A percentile compares a stretch with the other conserved stretches of the same genome.
Evolutionary conservation across 2,113 vertebrate species (phyloP).

Genomic region (Naja naja): DNA sequence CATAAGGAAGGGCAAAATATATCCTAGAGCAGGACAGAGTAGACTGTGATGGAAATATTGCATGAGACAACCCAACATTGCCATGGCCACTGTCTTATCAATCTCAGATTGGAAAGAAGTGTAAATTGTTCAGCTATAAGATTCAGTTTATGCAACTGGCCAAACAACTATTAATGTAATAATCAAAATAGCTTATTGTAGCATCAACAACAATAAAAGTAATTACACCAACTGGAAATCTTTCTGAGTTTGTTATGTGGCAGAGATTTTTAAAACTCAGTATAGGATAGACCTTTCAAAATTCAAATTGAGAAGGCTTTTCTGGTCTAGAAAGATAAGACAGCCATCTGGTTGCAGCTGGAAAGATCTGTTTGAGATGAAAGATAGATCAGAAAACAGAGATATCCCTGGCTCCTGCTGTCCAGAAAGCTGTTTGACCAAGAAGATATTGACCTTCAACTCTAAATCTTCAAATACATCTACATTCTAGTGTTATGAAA

Average conservation of each 20-base stretch:
- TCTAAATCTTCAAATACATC: not conserved
- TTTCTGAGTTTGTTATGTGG: not conserved
- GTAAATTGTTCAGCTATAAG: not conserved
- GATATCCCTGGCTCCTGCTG: not conserved
- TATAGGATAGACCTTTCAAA: not conserved
- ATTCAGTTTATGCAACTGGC: not conserved
- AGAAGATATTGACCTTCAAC: slow-evolving; percentile 2
- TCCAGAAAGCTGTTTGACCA: slow-evolving; percentile 9
- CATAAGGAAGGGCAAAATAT: not conserved
- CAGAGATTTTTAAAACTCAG: not conserved
- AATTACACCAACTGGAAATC: not conserved
- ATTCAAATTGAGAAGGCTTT: not conserved
- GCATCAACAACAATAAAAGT: not conserved
- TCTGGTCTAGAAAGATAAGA: not conserved
- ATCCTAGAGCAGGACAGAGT: not conserved
- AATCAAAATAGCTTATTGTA: not conserved
- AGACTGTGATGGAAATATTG: not conserved
- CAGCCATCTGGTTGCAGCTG: slow-evolving; percentile 5
- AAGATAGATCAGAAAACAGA: slow-evolving; percentile 5
- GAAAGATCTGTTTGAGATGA: slow-evolving; percentile 3
- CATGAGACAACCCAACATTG: not conserved
- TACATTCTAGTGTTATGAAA: not conserved
- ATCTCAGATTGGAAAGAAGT: not conserved
- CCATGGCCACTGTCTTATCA: not conserved
- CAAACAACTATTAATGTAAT: not conserved